Evolutionary conservation across 2,113 vertebrate species (phyloP), one percentile per base, ranked within the genome.

Genomic region (Strix uralensis): DNA sequence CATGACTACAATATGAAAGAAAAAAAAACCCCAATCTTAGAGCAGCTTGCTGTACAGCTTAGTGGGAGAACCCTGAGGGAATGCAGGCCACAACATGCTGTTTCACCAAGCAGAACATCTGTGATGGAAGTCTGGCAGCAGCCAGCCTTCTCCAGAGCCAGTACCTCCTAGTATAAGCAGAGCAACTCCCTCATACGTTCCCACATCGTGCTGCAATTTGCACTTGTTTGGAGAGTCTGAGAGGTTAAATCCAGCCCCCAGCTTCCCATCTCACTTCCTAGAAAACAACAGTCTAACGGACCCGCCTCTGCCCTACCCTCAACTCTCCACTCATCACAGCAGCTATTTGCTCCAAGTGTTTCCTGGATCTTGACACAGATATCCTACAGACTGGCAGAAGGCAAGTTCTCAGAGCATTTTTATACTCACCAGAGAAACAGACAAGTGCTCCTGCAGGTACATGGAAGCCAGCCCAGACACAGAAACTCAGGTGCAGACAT

Each of bases 41-140:
- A 97, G n/a, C 51, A 90, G 84, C 63, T 70, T 89, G 66, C 32
- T 87, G 66, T 70, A 62, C 54, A 81, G 81, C 66, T 96, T 44
- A 85, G 79, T 42, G 57, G 66, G 86, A 0, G 9, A 91, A 51
- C 81, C 92, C 83, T 42, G 87, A 47, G 88, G 86, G 86, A 90
- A 80, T 51, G 59, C 92, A 95, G 82, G 93, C 69, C 82, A 66
- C 65, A 93, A 81, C 93, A 94, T 0, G 93, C 65, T 32, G 22
- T 71, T 86, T 69, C 75, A 90, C 62, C 65, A 51, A 70, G 71
- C 54, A 47, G 78, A 91, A 93, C 81, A 92, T 81, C 90, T 95
- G 83, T 34, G 72, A 81, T 77, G 21, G 90, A 74, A 95, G 72
- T 30, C 46, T 94, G 93, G 88, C 92, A 96, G 72, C 90, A 96